Conservation (phyloP, 2,888 invertebrate genomes). For the Drosophila flavopinicola region DNA sequence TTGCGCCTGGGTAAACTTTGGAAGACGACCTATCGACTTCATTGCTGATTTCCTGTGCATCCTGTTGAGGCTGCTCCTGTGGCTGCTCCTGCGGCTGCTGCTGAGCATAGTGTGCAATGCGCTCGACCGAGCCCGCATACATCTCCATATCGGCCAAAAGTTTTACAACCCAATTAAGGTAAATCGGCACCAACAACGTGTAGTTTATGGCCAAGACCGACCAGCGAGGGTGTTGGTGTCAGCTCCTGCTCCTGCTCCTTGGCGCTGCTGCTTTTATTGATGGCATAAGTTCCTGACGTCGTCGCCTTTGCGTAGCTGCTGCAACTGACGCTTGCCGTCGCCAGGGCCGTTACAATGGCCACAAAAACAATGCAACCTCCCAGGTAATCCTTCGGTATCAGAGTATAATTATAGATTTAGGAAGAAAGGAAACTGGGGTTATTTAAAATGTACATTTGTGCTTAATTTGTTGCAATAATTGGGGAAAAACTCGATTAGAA, state of each 20-base stretch:
- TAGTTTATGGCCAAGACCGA: slow-evolving; percentile 93
- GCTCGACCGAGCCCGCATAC: slow-evolving; percentile 92
- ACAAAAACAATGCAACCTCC: slow-evolving; percentile 93
- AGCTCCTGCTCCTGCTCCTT: too few species aligned
- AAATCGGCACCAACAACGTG: slow-evolving; percentile 91
- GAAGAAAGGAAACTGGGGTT: too few species aligned
- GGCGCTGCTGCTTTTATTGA: slow-evolving; percentile 51
- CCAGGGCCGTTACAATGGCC: slow-evolving; percentile 88
- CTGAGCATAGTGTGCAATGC: slow-evolving; percentile 87
- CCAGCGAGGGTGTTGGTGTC: slow-evolving; percentile 88
- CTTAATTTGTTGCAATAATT: too few species aligned
- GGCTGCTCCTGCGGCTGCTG: slow-evolving; percentile 72
- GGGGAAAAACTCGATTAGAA: too few species aligned
- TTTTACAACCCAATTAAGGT: slow-evolving; percentile 94
- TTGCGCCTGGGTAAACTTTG: slow-evolving; percentile 72
- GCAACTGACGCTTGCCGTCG: slow-evolving; percentile 82
- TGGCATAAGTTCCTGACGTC: slow-evolving; percentile 56
- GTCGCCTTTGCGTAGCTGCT: slow-evolving; percentile 74
- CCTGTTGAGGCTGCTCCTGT: slow-evolving; percentile 8
- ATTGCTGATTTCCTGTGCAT: slow-evolving; percentile 56
- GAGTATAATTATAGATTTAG: too few species aligned
- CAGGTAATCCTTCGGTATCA: slow-evolving; percentile 89
- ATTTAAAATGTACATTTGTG: too few species aligned
- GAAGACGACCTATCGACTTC: slow-evolving; percentile 73
- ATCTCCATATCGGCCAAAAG: slow-evolving; percentile 92